Evolutionary conservation across 1,140 invertebrate species (phyloP), one percentile per base, ranked within the genome.

Genomic region (Physella acuta): DNA sequence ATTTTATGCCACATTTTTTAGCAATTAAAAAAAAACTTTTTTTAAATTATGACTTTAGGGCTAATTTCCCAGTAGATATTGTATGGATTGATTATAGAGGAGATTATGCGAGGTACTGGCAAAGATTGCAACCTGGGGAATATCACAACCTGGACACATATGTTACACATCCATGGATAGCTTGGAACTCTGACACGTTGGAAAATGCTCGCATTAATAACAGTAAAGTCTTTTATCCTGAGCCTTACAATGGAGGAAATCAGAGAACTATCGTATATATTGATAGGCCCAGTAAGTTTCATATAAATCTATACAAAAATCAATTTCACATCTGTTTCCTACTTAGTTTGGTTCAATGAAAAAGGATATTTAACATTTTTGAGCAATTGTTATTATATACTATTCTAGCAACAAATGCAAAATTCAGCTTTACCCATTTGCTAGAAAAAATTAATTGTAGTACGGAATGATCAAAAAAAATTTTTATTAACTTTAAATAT

Each of bases 51-150:
- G 20, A 44, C 30, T 28, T 2, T 28, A 64, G 62, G 33, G 52
- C 62, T 14, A 53, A 53, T 34, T 26, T 51, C 33, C 49, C 49
- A 16, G 33, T 52, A 8, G 62, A 64, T n/a, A 52, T 64, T 17
- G 44, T 28, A 3, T 64, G 62, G 62, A 49, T 52, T 37, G 62
- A 64, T 33, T 64, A 64, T n/a, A 39, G 31, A 51, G 62, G 62
- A 16, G 31, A 64, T 4, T 24, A 51, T 3, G 62, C 52, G 14
- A 28, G 62, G 8, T 64, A 64, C n/a, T 24, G n/a, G 4, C 28
- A 3, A 33, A 14, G 24, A n/a, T 49, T 64, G 1, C 1, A 3
- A 4, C 39, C 39, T 51, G 62, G 62, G 2, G 49, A 34, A 3
- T 4, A n/a, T 31, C 51, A 33, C 8, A 17, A 30, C 49, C 62